phyloP scores from a whole-genome alignment of 2,113 vertebrate species.

The Callionymus lyra region DNA sequence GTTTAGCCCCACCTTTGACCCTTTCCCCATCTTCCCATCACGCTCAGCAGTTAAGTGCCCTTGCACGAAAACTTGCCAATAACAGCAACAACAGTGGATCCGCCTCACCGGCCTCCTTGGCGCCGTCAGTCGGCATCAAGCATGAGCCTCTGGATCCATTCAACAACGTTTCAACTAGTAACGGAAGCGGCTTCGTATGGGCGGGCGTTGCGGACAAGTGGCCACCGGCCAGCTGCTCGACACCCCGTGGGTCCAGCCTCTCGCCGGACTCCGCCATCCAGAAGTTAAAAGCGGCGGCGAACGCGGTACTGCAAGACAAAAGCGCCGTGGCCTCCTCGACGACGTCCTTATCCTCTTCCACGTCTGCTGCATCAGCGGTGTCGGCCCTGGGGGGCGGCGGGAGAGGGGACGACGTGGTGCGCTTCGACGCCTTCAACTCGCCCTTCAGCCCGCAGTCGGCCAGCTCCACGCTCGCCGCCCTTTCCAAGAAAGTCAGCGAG shows the following conservation, averaged over 20 bases:
- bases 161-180: slow-evolving; percentile 70
- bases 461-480: slow-evolving; percentile 91
- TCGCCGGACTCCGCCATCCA: slow-evolving; percentile 96
- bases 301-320: slow-evolving; percentile 95
- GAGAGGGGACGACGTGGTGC: slow-evolving; percentile 78
- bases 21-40: slow-evolving; percentile 89
- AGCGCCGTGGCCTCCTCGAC: slow-evolving; percentile 66
- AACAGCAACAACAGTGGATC: slow-evolving; percentile 64
- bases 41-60: slow-evolving; percentile 91
- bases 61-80: slow-evolving; percentile 89
- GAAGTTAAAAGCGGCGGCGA: slow-evolving; percentile 94
- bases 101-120: slow-evolving; percentile 62
- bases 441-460: slow-evolving; percentile 97
- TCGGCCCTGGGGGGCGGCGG: slow-evolving; percentile 48
- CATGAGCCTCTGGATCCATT: slow-evolving; percentile 68
- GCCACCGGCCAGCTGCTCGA: slow-evolving; percentile 79
- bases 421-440: slow-evolving; percentile 91
- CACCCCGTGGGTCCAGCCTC: slow-evolving; percentile 78
- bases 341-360: slow-evolving; percentile 63
- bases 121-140: slow-evolving; percentile 59
- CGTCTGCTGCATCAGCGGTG: slow-evolving; percentile 50
- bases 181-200: slow-evolving; percentile 84
- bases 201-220: slow-evolving; percentile 85
- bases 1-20: slow-evolving; percentile 70
- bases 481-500: slow-evolving; percentile 98